Base-by-base conservation (phyloP, 2,113 vertebrate genomes). In the Pangasianodon hypophthalmus region DNA sequence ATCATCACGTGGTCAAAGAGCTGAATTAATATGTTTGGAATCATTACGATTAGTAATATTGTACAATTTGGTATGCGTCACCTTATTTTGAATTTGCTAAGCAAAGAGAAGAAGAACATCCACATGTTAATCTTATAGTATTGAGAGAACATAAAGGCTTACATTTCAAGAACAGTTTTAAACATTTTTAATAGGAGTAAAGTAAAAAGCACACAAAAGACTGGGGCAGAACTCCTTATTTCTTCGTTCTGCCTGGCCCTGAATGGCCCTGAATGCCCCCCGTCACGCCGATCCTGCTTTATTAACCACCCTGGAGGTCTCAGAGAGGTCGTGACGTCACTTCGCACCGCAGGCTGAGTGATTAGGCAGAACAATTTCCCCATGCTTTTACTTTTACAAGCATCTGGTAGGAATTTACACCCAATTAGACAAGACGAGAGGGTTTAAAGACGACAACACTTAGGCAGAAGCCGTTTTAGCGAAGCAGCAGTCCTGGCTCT, bases 401-500 rank as follows among this genome's bases (percentile, higher is more conserved):
- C 95, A 97, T 97, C 96, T 97, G 96, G 95, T 95, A 94, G 94
- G 93, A 95, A 97, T 97, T 97, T 97, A 95, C 96, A 96, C 95
- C 94, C 96, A 96, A 96, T 97, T 96, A 97, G 96, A 96, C 95
- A 95, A 96, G 96, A 96, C 95, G 95, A 94, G 92, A 94, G 54
- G 92, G 95, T 95, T 95, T 95, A 95, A 96, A 95, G 94, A 94
- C 94, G 95, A 95, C 95, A 96, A 96, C 94, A 96, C 95, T 95
- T 75, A 18, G 94, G 95, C 96, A 95, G 84, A 88, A 96, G 96
- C 95, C 96, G 96, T 95, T 93, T 94, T 93, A 95, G 95, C 95
- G 95, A 96, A 97, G 94, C 95, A 93, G 93, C 95, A 95, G 96
- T 29, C 93, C 95, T 95, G 94, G 95, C 94, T 94, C 95, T 93